Base-by-base conservation (phyloP, 2,888 invertebrate species). In the Aleiodes leptofemur region DNA sequence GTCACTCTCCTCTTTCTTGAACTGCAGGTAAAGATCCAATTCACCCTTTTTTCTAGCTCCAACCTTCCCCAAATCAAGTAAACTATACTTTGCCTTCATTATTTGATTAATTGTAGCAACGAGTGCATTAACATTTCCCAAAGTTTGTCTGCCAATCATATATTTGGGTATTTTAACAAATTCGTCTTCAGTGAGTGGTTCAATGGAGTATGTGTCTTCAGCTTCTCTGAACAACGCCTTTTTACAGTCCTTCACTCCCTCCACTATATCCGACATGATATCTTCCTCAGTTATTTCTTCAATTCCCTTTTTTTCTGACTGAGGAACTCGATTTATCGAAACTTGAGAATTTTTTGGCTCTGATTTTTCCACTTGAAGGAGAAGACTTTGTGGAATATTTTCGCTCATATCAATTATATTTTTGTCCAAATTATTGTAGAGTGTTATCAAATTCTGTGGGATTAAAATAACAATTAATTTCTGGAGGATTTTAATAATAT, bases 41-140 rank as follows among this genome's bases (percentile, higher is more conserved):
- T 87, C 82, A 7, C 87, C 87, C 72, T 85, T 87, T 64, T 87
- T 89, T 13, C 83, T 85, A 1, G 87, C 88, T 13, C 79, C 82
- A 8, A 73, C 77, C 74, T 86, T 85, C 0, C 88, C 88, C 31
- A 85, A 43, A 4, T 83, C 78, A 16, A 89, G 68, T 4, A 88
- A 69, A 0, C 77, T 80, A 71, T 89, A 89, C 75, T 89, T 89
- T 0, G 82, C 76, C 73, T 86, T 82, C n/a, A 87, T 61, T 61
- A 86, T 81, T 23, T 84, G 78, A 79, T 88, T 88, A 38, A 88
- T 82, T 5, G 66, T 70, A 7, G 69, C 51, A 56, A 87, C 73
- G 13, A 88, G 81, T 56, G 64, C 81, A 72, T 88, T 88, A 0
- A 88, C 56, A 6, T 71, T 61, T 0, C 81, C 80, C 7, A 86